phyloP scores from a whole-genome alignment of 2,888 invertebrate genomes.

The Nomada goodeniana region DNA sequence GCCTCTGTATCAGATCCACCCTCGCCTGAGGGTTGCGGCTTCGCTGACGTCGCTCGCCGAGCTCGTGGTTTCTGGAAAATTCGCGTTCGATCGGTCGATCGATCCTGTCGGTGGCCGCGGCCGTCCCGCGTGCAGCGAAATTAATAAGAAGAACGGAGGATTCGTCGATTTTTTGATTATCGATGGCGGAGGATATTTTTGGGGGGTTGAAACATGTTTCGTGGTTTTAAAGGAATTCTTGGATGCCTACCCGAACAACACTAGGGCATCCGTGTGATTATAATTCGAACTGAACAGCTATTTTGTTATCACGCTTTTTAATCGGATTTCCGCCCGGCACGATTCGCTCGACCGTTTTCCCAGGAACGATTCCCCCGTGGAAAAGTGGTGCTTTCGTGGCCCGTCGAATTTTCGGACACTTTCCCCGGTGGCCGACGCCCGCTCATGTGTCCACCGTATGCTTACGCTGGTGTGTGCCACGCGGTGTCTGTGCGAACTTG shows the following conservation, averaged over 20 bases:
- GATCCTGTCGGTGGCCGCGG: neutral
- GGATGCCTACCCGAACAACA: too few relatives aligned
- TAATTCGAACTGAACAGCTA: neutral
- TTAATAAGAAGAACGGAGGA: too few relatives aligned
- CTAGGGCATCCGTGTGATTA: too few relatives aligned
- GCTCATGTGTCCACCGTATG: conserved; percentile 65
- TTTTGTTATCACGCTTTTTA: neutral
- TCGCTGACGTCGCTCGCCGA: conserved; percentile 21
- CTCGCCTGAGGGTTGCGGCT: conserved; percentile 54
- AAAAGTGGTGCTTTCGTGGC: conserved; percentile 44
- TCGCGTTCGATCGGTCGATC: conserved; percentile 6
- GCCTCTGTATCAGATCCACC: conserved; percentile 63
- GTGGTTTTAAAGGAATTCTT: too few relatives aligned
- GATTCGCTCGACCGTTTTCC: neutral
- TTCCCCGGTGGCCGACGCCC: conserved; percentile 56
- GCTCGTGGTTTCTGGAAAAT: conserved; percentile 40
- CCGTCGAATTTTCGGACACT: conserved; percentile 47
- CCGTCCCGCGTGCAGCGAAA: too few relatives aligned
- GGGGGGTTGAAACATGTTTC: too few relatives aligned
- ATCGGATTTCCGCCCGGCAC: neutral
- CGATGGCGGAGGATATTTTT: too few relatives aligned
- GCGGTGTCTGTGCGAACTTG: conserved; percentile 64
- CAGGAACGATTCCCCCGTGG: conserved; percentile 19
- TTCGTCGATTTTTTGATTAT: neutral
- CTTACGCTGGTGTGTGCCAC: conserved; percentile 58